phyloP scores from a whole-genome alignment of 2,888 invertebrate species.

The Cataglyphis livida region DNA sequence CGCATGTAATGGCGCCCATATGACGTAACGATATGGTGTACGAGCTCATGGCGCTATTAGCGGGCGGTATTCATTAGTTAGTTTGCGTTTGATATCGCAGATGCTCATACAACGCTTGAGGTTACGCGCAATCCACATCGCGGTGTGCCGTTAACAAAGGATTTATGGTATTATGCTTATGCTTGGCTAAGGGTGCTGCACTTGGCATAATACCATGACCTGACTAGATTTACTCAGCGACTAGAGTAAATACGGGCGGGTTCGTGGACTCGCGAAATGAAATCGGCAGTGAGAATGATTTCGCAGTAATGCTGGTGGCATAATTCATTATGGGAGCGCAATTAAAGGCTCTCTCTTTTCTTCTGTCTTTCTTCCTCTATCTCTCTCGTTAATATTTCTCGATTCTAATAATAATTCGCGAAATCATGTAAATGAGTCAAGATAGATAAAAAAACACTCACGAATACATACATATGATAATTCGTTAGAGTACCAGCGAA shows the following conservation, averaged over 20 bases:
- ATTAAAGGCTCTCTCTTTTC: not conserved
- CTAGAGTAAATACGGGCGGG: conserved; percentile 41
- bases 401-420: conserved; percentile 36
- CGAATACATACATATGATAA: conserved; percentile 7
- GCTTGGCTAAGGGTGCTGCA: conserved; percentile 46
- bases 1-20: conserved; percentile 9
- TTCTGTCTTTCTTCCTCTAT: not conserved
- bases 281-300: conserved; percentile 39
- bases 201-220: conserved; percentile 56
- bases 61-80: conserved; percentile 43
- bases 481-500: conserved; percentile 30
- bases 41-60: conserved; percentile 40
- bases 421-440: not conserved
- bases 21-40: conserved; percentile 22
- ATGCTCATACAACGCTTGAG: conserved; percentile 48
- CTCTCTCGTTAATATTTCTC: not conserved
- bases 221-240: conserved; percentile 51
- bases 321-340: conserved; percentile 34
- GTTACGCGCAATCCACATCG: conserved; percentile 51
- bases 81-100: conserved; percentile 46
- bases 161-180: conserved; percentile 57
- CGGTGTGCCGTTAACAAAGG: conserved; percentile 53
- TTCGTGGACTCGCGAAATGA: conserved; percentile 20
- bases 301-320: conserved; percentile 21
- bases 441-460: not conserved